phyloP scores from a whole-genome alignment of 2,113 vertebrate species.

The Bujurquina vittata region DNA sequence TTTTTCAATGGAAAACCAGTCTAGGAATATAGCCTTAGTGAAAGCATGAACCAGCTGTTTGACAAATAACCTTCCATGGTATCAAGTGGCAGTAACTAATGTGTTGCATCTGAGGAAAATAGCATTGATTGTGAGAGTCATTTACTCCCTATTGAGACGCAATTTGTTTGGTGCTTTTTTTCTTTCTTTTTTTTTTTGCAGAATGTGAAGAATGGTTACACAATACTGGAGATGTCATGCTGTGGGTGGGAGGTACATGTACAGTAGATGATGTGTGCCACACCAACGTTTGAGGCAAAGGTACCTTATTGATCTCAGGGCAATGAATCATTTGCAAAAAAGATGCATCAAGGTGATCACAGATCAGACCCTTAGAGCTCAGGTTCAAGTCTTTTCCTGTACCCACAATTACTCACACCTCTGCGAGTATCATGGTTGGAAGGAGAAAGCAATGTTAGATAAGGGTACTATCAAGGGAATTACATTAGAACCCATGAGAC shows the following conservation, averaged over 20 bases:
- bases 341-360: constrained; percentile 41
- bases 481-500: constrained; percentile 53
- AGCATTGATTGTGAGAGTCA: constrained; percentile 62
- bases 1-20: constrained; percentile 36
- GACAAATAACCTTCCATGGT: constrained; percentile 55
- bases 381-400: constrained; percentile 38
- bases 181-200: constrained; percentile 25
- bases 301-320: constrained; percentile 59
- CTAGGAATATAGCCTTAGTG: constrained; percentile 14
- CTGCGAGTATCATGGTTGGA: constrained; percentile 24
- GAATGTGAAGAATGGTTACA: constrained; percentile 58
- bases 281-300: constrained; percentile 34
- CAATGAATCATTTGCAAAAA: constrained; percentile 47
- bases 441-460: constrained; percentile 62
- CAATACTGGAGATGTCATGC: constrained; percentile 33
- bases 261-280: constrained; percentile 32
- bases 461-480: constrained; percentile 54
- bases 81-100: constrained; percentile 64
- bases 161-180: constrained; percentile 56
- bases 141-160: constrained; percentile 64
- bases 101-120: constrained; percentile 56
- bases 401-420: constrained; percentile 37
- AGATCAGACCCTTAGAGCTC: constrained; percentile 2
- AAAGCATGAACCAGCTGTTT: constrained; percentile 38
- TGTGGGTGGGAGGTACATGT: constrained; percentile 19